Conservation (phyloP, 2,888 invertebrate genomes). For the Aradus depressus region DNA sequence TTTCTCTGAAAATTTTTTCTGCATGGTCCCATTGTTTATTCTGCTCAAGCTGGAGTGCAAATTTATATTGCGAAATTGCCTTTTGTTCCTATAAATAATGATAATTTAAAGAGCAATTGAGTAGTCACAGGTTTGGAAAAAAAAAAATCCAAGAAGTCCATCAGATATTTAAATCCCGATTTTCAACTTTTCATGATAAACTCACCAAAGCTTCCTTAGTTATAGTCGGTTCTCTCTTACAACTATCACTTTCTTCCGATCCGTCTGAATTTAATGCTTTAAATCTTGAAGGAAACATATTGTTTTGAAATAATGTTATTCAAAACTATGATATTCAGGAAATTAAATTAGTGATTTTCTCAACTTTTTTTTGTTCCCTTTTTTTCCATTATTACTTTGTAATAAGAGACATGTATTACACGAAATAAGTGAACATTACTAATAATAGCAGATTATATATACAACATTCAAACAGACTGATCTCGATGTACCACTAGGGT, state of each 20-base stretch:
- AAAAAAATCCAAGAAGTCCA: neutral
- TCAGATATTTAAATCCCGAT: neutral
- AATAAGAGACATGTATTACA: no score
- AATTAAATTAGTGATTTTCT: no score
- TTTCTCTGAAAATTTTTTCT: constrained; percentile 51
- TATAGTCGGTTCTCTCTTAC: constrained; percentile 35
- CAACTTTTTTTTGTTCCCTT: no score
- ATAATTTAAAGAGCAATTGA: neutral
- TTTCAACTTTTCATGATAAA: neutral
- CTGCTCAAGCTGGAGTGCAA: constrained; percentile 58
- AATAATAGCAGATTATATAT: no score
- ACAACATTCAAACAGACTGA: no score
- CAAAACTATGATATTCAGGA: no score
- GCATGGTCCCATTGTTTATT: constrained; percentile 55
- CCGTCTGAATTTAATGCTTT: constrained; percentile 47
- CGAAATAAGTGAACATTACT: no score
- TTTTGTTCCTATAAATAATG: constrained; percentile 55
- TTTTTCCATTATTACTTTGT: no score
- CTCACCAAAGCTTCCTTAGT: constrained; percentile 49
- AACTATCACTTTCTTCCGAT: constrained; percentile 38
- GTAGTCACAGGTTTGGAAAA: neutral
- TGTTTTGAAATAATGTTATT: no score
- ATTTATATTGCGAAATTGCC: constrained; percentile 64
- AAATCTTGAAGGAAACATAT: constrained; percentile 37
- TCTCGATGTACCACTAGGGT: no score